A percentile compares a stretch with the other conserved stretches of the same genome.
These are phyloP conservation scores for Athetis lepigone DNA, from an alignment of 2,888 invertebrate species.

Conservation along the genomic window DNA sequence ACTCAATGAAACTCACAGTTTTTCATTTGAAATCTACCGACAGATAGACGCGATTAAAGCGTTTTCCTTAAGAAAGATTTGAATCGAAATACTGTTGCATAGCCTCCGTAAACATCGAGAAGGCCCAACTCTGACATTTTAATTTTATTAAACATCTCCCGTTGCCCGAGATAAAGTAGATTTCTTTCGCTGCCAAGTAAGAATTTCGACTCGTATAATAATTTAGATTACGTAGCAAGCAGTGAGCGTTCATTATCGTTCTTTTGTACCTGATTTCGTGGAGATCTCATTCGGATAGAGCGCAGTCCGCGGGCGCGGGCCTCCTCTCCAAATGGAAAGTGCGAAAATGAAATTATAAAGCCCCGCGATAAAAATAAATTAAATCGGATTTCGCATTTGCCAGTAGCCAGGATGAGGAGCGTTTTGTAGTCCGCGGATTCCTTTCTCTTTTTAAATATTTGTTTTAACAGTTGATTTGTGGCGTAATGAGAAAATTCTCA, in stretches of 20 bases:
- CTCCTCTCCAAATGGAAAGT: conserved; percentile 90
- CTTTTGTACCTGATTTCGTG: conserved; percentile 90
- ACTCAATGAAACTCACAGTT: conserved; percentile 61
- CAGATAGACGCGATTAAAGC: conserved; percentile 69
- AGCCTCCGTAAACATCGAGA: conserved; percentile 83
- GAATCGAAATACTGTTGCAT: conserved; percentile 83
- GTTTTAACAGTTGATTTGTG: conserved; percentile 90
- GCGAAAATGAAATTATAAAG: conserved; percentile 91
- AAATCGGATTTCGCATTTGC: conserved; percentile 90
- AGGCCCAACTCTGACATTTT: conserved; percentile 83
- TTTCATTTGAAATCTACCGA: conserved; percentile 65
- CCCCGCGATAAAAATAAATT: conserved; percentile 91
- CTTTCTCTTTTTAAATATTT: conserved; percentile 89
- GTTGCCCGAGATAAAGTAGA: conserved; percentile 87
- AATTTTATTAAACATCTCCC: conserved; percentile 89
- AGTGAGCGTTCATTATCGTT: conserved; percentile 91
- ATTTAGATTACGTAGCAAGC: conserved; percentile 91
- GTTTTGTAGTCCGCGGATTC: conserved; percentile 88
- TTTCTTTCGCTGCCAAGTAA: conserved; percentile 89
- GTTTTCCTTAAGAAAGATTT: conserved; percentile 77
- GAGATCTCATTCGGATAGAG: conserved; percentile 91
- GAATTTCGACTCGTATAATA: conserved; percentile 90
- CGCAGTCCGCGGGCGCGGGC: conserved; percentile 87
- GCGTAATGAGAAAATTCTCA: conserved; percentile 88
- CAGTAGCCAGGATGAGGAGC: conserved; percentile 88